These are phyloP conservation scores for Hirudo medicinalis DNA, from an alignment of 1,140 invertebrate species.

Conservation along the genomic window DNA sequence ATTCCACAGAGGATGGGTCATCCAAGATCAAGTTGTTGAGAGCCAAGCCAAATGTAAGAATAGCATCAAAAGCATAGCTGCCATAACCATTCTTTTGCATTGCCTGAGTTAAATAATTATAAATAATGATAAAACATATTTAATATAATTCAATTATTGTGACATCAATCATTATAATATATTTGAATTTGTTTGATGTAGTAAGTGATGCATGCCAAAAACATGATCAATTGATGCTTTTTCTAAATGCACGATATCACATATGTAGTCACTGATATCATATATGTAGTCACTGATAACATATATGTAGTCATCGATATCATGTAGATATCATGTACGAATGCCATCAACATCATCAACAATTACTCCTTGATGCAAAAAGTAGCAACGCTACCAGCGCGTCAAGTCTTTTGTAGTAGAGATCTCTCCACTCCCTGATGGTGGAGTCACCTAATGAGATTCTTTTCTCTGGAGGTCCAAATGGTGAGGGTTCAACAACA, in stretches of 20 bases:
- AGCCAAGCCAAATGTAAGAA: constrained; percentile 67
- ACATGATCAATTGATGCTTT: neutral
- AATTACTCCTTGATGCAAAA: neutral
- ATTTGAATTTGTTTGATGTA: too few species aligned
- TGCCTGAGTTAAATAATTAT: neutral
- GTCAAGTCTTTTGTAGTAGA: constrained; percentile 35
- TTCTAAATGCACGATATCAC: too few species aligned
- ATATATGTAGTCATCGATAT: too few species aligned
- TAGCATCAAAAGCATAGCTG: constrained; percentile 66
- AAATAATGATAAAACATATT: neutral
- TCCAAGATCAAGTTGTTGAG: constrained; percentile 51
- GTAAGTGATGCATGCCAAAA: too few species aligned
- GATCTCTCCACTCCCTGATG: constrained; percentile 38
- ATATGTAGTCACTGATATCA: too few species aligned
- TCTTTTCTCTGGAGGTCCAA: constrained; percentile 29
- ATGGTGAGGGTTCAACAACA: constrained; percentile 55
- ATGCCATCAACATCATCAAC: neutral
- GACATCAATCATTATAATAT: neutral
- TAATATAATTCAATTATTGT: neutral
- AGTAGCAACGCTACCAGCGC: neutral
- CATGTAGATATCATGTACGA: too few species aligned
- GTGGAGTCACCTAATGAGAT: constrained; percentile 32
- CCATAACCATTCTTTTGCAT: constrained; percentile 44
- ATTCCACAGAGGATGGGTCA: constrained; percentile 47
- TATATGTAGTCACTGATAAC: too few species aligned